These are phyloP conservation scores for Hippopotamus amphibius DNA, from an alignment of 2,113 vertebrate genomes.

Conservation along the genomic window DNA sequence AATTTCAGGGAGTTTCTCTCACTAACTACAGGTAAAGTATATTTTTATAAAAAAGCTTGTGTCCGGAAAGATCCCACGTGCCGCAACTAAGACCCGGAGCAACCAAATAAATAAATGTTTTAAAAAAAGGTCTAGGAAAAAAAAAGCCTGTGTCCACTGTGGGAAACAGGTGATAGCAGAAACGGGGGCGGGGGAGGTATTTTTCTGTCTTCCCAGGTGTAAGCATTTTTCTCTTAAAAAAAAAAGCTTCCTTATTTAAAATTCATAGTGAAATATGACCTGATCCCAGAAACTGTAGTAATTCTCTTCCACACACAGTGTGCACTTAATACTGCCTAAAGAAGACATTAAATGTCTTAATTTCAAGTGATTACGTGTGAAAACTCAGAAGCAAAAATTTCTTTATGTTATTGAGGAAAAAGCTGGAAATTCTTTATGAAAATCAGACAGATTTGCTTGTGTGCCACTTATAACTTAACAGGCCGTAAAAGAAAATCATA, in stretches of 20 bases:
- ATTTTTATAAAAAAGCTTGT: background rate
- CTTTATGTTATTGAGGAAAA: constrained; percentile 46
- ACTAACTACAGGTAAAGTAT: background rate
- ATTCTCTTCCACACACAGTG: background rate
- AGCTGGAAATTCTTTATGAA: constrained; percentile 26
- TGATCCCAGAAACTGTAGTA: constrained; percentile 9
- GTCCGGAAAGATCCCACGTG: too few relatives aligned
- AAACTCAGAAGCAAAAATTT: constrained; percentile 49
- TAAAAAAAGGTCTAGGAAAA: too few relatives aligned
- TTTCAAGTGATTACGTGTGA: constrained; percentile 12
- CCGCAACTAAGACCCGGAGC: too few relatives aligned
- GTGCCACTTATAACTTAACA: constrained; percentile 16
- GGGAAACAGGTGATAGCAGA: background rate
- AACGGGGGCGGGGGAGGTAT: background rate
- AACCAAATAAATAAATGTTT: too few relatives aligned
- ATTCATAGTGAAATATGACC: constrained; percentile 16
- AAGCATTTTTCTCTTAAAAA: constrained; percentile 14
- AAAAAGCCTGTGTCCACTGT: background rate
- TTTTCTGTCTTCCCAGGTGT: background rate
- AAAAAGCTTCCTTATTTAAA: constrained; percentile 41
- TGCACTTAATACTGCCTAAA: background rate
- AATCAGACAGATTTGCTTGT: constrained; percentile 5
- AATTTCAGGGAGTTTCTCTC: constrained; percentile 32
- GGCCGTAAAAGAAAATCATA: background rate
- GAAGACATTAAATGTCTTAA: constrained; percentile 32